Evolutionary conservation across 2,797 vertebrate species (phyloP).

Genomic region (Cetoscarus ocellatus): DNA sequence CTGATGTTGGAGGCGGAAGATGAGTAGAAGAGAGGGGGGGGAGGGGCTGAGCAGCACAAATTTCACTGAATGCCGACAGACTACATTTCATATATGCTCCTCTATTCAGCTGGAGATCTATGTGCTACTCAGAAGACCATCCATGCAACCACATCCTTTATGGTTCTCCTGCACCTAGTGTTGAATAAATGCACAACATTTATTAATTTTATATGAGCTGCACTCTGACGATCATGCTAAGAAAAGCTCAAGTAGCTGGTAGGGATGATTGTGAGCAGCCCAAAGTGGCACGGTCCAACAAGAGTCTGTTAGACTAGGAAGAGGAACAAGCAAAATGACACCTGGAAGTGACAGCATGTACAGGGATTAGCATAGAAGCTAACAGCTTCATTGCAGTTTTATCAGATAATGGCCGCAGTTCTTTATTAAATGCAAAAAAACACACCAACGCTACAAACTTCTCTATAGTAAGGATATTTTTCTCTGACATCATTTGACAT

Average conservation of each 20-base stretch:
- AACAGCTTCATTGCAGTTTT: no score
- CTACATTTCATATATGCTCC: slow-evolving; percentile 41
- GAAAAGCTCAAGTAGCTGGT: slow-evolving; percentile 31
- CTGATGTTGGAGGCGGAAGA: slow-evolving; percentile 64
- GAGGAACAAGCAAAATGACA: no score
- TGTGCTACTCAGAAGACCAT: slow-evolving; percentile 18
- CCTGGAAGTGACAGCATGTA: no score
- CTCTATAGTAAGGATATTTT: no score
- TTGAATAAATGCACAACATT: slow-evolving; percentile 71
- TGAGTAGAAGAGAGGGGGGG: slow-evolving; percentile 54
- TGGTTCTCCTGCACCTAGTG: slow-evolving; percentile 11
- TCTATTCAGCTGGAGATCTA: slow-evolving; percentile 17
- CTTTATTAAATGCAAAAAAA: no score
- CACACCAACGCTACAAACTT: no score
- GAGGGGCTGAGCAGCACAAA: slow-evolving; percentile 42
- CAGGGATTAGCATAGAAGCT: no score
- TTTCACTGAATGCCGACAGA: slow-evolving; percentile 59
- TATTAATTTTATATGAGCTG: slow-evolving; percentile 70
- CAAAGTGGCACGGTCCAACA: no score
- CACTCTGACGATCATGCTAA: slow-evolving; percentile 44
- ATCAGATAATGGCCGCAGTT: no score
- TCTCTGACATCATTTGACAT: no score
- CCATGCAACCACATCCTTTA: slow-evolving; percentile 9
- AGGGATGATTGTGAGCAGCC: no score
- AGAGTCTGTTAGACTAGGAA: no score